Conservation (phyloP, 2,797 vertebrate species). For the Smutsia temminckii region DNA sequence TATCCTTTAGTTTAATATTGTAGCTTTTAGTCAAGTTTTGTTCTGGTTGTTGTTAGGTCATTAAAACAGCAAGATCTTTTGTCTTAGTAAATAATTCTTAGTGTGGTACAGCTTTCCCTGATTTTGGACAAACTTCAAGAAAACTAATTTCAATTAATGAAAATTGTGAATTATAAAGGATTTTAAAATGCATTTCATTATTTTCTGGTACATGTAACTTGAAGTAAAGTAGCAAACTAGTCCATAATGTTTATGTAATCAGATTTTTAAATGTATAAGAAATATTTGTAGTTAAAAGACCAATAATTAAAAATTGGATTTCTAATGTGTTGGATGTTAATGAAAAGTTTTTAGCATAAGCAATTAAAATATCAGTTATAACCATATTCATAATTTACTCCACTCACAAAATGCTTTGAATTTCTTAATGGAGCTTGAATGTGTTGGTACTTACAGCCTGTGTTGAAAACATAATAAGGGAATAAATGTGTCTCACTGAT, state of each 20-base stretch:
- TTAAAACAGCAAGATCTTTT: constrained; percentile 34
- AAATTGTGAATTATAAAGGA: constrained; percentile 41
- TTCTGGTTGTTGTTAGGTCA: constrained; percentile 38
- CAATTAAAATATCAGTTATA: not conserved
- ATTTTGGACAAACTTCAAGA: constrained; percentile 16
- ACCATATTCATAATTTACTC: not conserved
- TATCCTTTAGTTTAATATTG: not conserved
- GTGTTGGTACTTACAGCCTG: constrained; percentile 21
- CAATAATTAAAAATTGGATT: constrained; percentile 29
- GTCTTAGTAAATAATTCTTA: constrained; percentile 7
- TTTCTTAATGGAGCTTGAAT: constrained; percentile 45
- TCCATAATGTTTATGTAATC: not conserved
- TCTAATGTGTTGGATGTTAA: constrained; percentile 27
- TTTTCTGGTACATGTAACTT: constrained; percentile 40
- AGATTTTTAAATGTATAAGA: constrained; percentile 47
- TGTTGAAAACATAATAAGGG: not conserved
- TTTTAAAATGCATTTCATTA: not conserved
- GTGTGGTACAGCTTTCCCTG: not conserved
- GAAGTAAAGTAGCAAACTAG: constrained; percentile 39
- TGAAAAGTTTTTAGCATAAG: constrained; percentile 36
- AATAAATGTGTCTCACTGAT: constrained; percentile 10
- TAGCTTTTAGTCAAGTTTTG: constrained; percentile 25
- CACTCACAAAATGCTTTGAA: constrained; percentile 21
- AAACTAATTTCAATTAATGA: constrained; percentile 48
- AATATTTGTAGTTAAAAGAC: constrained; percentile 40